These are phyloP conservation scores for Rhinoderma darwinii DNA, from an alignment of 2,113 vertebrate genomes.

Conservation along the genomic window DNA sequence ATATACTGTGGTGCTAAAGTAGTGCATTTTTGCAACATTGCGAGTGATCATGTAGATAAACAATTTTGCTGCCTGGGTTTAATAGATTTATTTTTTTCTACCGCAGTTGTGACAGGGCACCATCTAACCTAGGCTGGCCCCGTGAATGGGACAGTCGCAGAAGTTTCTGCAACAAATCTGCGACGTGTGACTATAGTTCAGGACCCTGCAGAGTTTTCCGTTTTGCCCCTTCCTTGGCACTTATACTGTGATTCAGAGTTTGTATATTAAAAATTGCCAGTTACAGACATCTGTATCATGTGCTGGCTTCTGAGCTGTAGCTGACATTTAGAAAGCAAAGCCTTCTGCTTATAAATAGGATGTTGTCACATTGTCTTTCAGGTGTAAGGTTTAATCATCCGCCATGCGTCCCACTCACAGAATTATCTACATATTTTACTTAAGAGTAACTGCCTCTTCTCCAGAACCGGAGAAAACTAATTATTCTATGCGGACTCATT, in stretches of 20 bases:
- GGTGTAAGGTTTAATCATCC: slow-evolving; percentile 1
- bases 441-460: neutral
- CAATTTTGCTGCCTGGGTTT: too few species aligned
- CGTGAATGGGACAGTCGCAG: too few species aligned
- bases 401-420: neutral
- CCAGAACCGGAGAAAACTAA: neutral
- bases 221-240: too few species aligned
- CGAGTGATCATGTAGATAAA: too few species aligned
- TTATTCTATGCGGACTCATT: neutral
- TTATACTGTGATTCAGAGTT: neutral
- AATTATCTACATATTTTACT: neutral
- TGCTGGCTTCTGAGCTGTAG: neutral
- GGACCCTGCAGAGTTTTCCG: too few species aligned
- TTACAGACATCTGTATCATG: neutral
- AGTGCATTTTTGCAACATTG: too few species aligned
- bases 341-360: slow-evolving; percentile 8
- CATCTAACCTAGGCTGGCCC: too few species aligned
- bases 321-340: slow-evolving; percentile 18
- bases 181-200: too few species aligned
- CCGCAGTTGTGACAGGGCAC: too few species aligned
- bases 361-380: neutral
- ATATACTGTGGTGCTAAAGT: too few species aligned
- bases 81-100: too few species aligned
- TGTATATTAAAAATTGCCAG: neutral
- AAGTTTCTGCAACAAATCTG: too few species aligned